These are phyloP conservation scores for Ips nitidus DNA, from an alignment of 1,140 invertebrate genomes.

Conservation along the genomic window DNA sequence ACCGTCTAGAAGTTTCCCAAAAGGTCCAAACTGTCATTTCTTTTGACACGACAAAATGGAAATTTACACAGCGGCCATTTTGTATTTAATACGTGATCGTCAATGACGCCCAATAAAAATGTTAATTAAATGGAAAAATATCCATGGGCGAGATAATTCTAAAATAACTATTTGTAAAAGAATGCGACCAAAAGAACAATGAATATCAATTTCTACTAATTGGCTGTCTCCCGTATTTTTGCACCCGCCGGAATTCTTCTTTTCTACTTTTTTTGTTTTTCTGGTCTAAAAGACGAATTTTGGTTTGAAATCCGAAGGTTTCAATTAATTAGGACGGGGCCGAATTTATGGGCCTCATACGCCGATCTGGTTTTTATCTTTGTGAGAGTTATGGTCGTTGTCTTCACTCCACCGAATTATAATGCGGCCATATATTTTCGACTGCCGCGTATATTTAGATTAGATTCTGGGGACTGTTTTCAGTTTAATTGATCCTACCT, in stretches of 20 bases:
- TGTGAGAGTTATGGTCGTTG: conserved; percentile 26
- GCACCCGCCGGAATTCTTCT: conserved; percentile 21
- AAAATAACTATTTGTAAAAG: background rate
- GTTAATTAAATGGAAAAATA: too few relatives aligned
- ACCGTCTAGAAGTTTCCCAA: too few relatives aligned
- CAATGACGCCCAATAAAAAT: too few relatives aligned
- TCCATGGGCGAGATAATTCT: background rate
- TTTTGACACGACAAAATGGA: too few relatives aligned
- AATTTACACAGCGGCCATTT: too few relatives aligned
- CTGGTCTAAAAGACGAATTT: conserved; percentile 20
- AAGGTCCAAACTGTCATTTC: too few relatives aligned
- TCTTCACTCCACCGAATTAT: conserved; percentile 24
- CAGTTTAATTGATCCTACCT: too few relatives aligned
- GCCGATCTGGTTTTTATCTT: conserved; percentile 37
- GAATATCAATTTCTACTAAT: conserved; percentile 42
- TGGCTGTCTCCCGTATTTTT: conserved; percentile 30
- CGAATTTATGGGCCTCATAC: conserved; percentile 30
- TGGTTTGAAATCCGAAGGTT: conserved; percentile 24
- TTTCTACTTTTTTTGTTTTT: conserved; percentile 16
- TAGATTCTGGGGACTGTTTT: background rate
- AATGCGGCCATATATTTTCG: conserved; percentile 29
- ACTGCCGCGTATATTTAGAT: conserved; percentile 6
- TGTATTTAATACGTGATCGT: too few relatives aligned
- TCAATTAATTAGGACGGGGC: conserved; percentile 31
- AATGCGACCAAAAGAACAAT: conserved; percentile 23